Evolutionary conservation across 2,888 invertebrate species (phyloP).

Genomic region (Yponomeuta cagnagella): DNA sequence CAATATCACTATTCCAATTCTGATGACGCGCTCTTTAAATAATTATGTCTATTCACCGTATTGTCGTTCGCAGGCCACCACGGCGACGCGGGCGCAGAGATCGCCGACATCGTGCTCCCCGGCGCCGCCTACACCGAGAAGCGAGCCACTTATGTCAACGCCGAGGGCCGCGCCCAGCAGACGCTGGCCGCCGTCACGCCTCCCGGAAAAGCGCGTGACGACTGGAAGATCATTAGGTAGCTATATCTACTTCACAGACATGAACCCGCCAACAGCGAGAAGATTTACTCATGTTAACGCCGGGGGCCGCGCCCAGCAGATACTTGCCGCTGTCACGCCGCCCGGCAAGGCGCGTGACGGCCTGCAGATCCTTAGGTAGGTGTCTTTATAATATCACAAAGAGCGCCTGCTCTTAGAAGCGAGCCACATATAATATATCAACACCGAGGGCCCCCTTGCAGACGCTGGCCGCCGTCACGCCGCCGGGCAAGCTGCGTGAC

Average conservation of each 20-base stretch:
- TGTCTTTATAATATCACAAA: neutral
- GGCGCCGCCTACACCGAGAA: constrained; percentile 99
- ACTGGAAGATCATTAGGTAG: constrained; percentile 95
- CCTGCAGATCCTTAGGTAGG: constrained; percentile 92
- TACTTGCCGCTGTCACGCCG: constrained; percentile 89
- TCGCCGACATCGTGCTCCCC: constrained; percentile 95
- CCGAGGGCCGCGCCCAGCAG: constrained; percentile 97
- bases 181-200: constrained; percentile 91
- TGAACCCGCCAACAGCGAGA: neutral
- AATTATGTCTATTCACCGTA: constrained; percentile 29
- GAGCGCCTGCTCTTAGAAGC: constrained; percentile 96
- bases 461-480: constrained; percentile 89
- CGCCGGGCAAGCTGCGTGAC: constrained; percentile 94
- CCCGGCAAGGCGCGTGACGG: constrained; percentile 96
- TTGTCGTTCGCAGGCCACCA: constrained; percentile 84
- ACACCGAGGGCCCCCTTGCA: constrained; percentile 98
- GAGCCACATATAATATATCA: constrained; percentile 90
- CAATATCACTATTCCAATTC: constrained; percentile 75
- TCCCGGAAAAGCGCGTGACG: constrained; percentile 94
- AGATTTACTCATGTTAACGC: constrained; percentile 96
- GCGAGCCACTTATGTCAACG: constrained; percentile 97
- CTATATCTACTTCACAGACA: neutral
- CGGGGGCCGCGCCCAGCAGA: constrained; percentile 96
- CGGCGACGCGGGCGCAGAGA: constrained; percentile 94
- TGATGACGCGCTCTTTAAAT: constrained; percentile 80